A percentile compares a stretch with the other conserved stretches of the same genome.
These are phyloP conservation scores for Diplosoma virens DNA, from an alignment of 23 tunicate species.

Conservation along the genomic window DNA sequence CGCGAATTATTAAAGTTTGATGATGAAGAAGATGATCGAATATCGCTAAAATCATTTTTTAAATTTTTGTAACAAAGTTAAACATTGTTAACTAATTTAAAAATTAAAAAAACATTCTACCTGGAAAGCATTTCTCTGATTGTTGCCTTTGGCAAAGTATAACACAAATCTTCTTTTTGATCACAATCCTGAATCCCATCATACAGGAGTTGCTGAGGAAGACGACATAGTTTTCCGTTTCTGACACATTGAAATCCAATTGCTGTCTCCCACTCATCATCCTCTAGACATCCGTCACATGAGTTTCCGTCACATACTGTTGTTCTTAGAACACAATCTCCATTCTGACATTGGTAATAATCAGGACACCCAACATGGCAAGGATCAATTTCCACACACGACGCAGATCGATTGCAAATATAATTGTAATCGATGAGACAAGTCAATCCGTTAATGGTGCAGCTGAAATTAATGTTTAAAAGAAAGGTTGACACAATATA, in stretches of 20 bases:
- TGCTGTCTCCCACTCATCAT: slow-evolving; percentile 17
- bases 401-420: background rate
- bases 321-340: background rate
- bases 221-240: slow-evolving; percentile 31
- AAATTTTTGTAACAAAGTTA: background rate
- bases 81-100: too few relatives aligned
- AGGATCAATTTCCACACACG: background rate
- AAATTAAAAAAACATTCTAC: too few relatives aligned
- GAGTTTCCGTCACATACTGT: slow-evolving; percentile 18
- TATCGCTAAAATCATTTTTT: background rate
- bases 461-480: too few relatives aligned
- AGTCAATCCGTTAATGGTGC: too few relatives aligned
- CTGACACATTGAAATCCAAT: slow-evolving; percentile 60
- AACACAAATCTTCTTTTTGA: slow-evolving; percentile 45
- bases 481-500: too few relatives aligned
- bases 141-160: background rate
- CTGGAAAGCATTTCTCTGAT: too few relatives aligned
- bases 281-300: slow-evolving; percentile 8
- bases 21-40: background rate
- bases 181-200: slow-evolving; percentile 64
- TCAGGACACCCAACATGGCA: slow-evolving; percentile 17
- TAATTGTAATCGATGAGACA: background rate
- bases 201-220: slow-evolving; percentile 49
- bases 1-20: too few relatives aligned
- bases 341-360: slow-evolving; percentile 8